These are phyloP conservation scores for Cantharis rustica DNA, from an alignment of 2,888 invertebrate species.

Conservation along the genomic window DNA sequence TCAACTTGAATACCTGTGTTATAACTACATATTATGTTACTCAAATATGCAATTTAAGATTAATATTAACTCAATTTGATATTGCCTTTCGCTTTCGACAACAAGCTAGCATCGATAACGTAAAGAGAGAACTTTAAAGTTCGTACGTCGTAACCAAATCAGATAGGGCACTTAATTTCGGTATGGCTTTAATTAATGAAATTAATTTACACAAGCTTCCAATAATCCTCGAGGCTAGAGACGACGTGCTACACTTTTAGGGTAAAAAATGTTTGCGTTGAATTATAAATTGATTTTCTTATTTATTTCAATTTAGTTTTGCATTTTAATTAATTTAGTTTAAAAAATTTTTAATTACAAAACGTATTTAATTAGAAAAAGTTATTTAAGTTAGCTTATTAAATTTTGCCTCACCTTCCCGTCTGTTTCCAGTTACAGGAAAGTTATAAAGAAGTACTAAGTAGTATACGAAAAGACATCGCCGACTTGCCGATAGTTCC, in stretches of 20 bases:
- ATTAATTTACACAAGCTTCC: conserved; percentile 47
- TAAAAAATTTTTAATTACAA: neutral
- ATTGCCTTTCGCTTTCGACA: neutral
- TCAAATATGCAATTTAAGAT: conserved; percentile 28
- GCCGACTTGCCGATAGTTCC: neutral
- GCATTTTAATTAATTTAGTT: conserved; percentile 3
- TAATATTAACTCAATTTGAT: conserved; percentile 16
- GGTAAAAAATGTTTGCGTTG: conserved; percentile 3
- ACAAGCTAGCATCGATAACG: conserved; percentile 7
- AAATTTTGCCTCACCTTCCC: neutral
- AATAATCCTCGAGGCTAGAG: conserved; percentile 40
- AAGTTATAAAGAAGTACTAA: neutral
- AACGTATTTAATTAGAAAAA: neutral
- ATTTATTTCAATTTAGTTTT: conserved; percentile 4
- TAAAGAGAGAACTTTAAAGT: conserved; percentile 5
- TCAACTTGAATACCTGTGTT: conserved; percentile 28
- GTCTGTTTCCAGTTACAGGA: neutral
- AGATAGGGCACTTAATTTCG: conserved; percentile 41
- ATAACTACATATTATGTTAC: conserved; percentile 29
- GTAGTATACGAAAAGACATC: neutral
- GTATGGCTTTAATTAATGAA: conserved; percentile 46
- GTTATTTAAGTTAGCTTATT: neutral
- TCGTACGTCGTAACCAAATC: conserved; percentile 30
- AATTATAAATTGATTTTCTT: conserved; percentile 8
- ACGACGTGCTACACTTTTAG: conserved; percentile 17